Evolutionary conservation across 2,888 invertebrate species (phyloP), one percentile per base, ranked within the genome.

Genomic region (Hypselothyrea guttata): DNA sequence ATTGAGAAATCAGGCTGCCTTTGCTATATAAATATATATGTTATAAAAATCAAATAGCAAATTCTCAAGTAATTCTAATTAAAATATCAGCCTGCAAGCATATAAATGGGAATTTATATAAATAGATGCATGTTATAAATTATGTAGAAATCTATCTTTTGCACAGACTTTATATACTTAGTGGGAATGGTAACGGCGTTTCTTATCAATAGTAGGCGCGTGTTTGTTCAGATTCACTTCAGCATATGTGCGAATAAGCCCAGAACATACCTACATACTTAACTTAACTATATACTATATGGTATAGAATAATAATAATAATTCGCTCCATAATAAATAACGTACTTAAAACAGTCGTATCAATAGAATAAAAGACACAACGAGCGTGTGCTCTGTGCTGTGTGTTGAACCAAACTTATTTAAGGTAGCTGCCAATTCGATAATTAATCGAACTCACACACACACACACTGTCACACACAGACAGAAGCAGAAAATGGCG

Each of bases 271-370:
- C 9, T 27, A 40, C 48, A 22, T 11, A 13, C 12, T n/a, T n/a
- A n/a, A n/a, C n/a, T n/a, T n/a, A n/a, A n/a, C n/a, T 5, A 38
- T 16, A 16, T 9, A 28, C n/a, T n/a, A n/a, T n/a, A n/a, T n/a
- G n/a, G n/a, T 8, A 8, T 28, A 9, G 28, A 15, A 38, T n/a
- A 4, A n/a, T 16, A 5, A 11, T 4, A 22, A 46, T 63, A 56
- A 30, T 44, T 37, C 46, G 60, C 55, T 60, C 59, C 52, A 63
- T 56, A 68, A 81, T 77, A 77, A 76, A 79, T 81, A 79, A 79
- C 69, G 79, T 59, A 70, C 44, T 58, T 73, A 51, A 62, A 44
- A 42, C 27, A 51, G 33, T 47, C 15, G 16, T 9, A 54, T 22
- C 47, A 46, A 18, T 4, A 18, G 7, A 37, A 16, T 12, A 12